These are phyloP conservation scores for Calcarius ornatus DNA, from an alignment of 2,113 vertebrate genomes.

Conservation along the genomic window DNA sequence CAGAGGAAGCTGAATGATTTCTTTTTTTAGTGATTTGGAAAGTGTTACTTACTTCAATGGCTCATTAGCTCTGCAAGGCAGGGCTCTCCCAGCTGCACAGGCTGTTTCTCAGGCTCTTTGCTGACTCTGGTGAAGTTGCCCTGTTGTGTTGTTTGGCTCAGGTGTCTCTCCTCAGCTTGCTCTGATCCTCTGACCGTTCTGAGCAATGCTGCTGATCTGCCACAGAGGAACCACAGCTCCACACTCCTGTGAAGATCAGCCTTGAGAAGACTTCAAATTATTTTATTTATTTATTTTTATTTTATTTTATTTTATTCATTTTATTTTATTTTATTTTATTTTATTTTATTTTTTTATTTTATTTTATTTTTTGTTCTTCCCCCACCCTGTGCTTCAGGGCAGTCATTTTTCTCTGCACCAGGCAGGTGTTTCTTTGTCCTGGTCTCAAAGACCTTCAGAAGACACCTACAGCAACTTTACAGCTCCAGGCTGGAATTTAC, in stretches of 20 bases:
- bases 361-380: not conserved
- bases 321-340: no score
- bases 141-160: not conserved
- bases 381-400: not conserved
- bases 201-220: not conserved
- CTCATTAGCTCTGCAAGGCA: not conserved
- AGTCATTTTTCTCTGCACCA: not conserved
- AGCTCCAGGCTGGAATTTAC: not conserved
- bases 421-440: not conserved
- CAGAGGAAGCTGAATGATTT: not conserved
- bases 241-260: not conserved
- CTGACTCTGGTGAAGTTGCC: not conserved
- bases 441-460: not conserved
- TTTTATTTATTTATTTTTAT: not conserved
- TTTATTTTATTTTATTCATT: no score
- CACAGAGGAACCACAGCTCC: not conserved
- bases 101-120: not conserved
- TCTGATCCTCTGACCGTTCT: not conserved
- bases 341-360: no score
- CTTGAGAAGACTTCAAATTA: not conserved
- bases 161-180: not conserved
- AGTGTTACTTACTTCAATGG: not conserved
- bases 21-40: not conserved
- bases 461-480: not conserved
- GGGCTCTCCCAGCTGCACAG: not conserved